Conservation (phyloP, 2,888 invertebrate genomes). For the Deilephila porcellus region DNA sequence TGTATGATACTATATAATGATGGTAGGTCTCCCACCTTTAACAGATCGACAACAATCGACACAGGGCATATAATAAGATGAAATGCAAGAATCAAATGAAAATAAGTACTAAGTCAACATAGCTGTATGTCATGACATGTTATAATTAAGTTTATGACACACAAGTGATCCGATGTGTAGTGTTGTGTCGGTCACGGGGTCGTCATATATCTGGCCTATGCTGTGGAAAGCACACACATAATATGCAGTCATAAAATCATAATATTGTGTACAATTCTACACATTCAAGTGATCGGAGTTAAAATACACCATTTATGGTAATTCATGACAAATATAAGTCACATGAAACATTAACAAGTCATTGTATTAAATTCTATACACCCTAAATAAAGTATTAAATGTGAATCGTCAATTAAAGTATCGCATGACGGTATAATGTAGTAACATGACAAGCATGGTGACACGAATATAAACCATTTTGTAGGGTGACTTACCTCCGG, state of each 20-base stretch:
- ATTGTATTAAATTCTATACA: conserved; percentile 11
- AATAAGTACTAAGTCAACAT: conserved; percentile 9
- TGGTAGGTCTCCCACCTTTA: conserved; percentile 70
- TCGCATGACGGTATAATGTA: conserved; percentile 14
- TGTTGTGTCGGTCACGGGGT: conserved; percentile 45
- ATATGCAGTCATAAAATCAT: conserved; percentile 44
- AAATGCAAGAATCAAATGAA: conserved; percentile 43
- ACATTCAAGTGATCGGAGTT: neutral
- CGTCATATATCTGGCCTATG: conserved; percentile 48
- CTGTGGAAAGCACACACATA: conserved; percentile 63
- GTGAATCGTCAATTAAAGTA: conserved; percentile 14
- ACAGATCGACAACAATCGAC: conserved; percentile 76
- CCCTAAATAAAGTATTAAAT: conserved; percentile 8
- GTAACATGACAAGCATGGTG: conserved; percentile 18
- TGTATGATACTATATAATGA: conserved; percentile 54
- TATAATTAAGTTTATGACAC: conserved; percentile 12
- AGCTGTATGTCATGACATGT: conserved; percentile 8
- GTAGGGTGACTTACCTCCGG: conserved; percentile 77
- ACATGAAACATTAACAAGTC: neutral
- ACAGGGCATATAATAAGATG: conserved; percentile 67
- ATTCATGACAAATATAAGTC: neutral
- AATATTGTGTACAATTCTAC: conserved; percentile 20
- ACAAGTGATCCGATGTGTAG: conserved; percentile 43
- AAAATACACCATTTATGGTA: conserved; percentile 17
- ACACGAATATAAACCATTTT: conserved; percentile 36